Evolutionary conservation across 37 sponge, comb jelly and placozoan species (phyloP).

Genomic region (Eunapius fragilis): DNA sequence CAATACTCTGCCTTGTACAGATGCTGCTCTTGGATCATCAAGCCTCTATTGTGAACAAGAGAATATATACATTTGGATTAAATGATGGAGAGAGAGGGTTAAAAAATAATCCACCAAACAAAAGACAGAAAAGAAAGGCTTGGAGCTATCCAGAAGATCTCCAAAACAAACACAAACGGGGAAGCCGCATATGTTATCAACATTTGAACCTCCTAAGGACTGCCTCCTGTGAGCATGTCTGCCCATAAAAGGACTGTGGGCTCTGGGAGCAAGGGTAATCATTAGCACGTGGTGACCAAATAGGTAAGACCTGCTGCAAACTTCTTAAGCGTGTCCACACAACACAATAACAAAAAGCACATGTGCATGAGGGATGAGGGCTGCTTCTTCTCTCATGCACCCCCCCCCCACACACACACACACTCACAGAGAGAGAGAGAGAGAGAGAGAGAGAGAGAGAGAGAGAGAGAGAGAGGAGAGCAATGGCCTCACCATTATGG

Average conservation of each 20-base stretch:
- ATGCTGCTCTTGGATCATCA: conserved; percentile 29
- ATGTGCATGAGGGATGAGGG: not conserved
- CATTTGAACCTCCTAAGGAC: not conserved
- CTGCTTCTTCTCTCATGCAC: too few relatives aligned
- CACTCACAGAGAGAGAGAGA: not conserved
- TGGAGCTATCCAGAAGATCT: not conserved
- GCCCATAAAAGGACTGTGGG: not conserved
- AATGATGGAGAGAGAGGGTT: not conserved
- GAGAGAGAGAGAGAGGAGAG: not conserved
- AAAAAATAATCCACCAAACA: not conserved
- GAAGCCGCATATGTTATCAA: not conserved
- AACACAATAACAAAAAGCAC: not conserved
- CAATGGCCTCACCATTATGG: conserved; percentile 11
- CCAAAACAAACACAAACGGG: not conserved
- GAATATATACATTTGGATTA: not conserved
- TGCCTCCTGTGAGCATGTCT: not conserved
- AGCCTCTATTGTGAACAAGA: conserved; percentile 19
- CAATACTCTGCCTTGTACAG: conserved; percentile 13
- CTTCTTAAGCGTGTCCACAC: not conserved
- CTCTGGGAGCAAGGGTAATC: not conserved
- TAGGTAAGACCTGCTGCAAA: not conserved
- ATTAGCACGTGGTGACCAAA: not conserved
- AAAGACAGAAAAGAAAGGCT: not conserved
- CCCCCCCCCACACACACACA: not conserved
- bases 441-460: conserved; percentile 6